These are phyloP conservation scores for Bubo bubo DNA, from an alignment of 2,113 vertebrate species.

Conservation along the genomic window DNA sequence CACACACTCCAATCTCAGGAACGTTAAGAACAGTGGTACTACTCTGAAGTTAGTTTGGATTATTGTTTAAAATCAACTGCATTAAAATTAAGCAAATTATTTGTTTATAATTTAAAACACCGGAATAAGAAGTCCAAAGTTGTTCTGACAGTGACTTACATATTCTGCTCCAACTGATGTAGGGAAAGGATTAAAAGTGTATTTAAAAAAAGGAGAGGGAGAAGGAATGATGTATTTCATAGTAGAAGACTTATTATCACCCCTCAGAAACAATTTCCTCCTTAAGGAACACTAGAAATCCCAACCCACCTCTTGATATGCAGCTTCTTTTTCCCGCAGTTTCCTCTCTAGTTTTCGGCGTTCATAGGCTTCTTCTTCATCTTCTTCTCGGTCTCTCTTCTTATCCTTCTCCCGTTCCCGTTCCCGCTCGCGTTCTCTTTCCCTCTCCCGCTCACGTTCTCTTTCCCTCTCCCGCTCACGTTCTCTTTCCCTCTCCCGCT, in stretches of 20 bases:
- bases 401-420: constrained; percentile 91
- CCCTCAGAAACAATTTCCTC: background rate
- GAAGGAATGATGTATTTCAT: background rate
- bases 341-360: constrained; percentile 94
- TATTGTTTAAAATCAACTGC: background rate
- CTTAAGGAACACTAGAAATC: background rate
- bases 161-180: background rate
- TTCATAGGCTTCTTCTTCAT: constrained; percentile 96
- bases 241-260: background rate
- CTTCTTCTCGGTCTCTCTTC: constrained; percentile 92
- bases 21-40: background rate
- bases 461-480: constrained; percentile 82
- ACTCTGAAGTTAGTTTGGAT: background rate
- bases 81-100: background rate
- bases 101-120: background rate
- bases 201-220: background rate
- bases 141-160: background rate
- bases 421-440: constrained; percentile 87
- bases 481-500: constrained; percentile 83
- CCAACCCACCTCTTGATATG: constrained; percentile 91
- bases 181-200: background rate
- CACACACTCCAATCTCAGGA: background rate
- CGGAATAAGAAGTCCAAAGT: background rate
- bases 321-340: constrained; percentile 94
- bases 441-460: constrained; percentile 81